These are phyloP conservation scores for Bombyx huttoni DNA, from an alignment of 2,888 invertebrate species.

Conservation along the genomic window DNA sequence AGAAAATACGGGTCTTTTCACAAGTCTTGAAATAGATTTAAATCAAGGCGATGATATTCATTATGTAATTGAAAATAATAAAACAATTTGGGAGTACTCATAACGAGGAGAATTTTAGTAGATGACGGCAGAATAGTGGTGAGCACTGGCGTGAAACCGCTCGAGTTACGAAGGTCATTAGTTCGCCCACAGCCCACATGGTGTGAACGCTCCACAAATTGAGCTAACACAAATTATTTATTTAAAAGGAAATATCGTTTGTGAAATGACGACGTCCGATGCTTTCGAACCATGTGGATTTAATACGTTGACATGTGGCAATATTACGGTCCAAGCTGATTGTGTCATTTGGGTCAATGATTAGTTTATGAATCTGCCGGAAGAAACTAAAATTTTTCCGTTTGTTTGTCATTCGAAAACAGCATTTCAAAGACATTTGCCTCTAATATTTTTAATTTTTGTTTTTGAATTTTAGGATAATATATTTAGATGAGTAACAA, in stretches of 20 bases:
- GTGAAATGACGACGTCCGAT: slow-evolving; percentile 24
- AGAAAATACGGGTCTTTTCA: too few species aligned
- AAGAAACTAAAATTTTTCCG: too few species aligned
- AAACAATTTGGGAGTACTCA: not conserved
- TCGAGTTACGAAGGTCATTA: slow-evolving; percentile 59
- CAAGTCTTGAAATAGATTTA: too few species aligned
- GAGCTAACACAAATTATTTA: slow-evolving; percentile 66
- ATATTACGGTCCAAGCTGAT: slow-evolving; percentile 1
- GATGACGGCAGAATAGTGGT: slow-evolving; percentile 6
- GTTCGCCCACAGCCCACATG: slow-evolving; percentile 53
- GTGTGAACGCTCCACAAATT: slow-evolving; percentile 42
- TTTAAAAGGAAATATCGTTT: slow-evolving; percentile 63
- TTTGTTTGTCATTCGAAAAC: too few species aligned
- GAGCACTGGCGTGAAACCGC: slow-evolving; percentile 61
- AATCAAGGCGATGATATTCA: too few species aligned
- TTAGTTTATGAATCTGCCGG: too few species aligned
- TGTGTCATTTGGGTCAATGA: too few species aligned
- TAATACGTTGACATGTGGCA: slow-evolving; percentile 39
- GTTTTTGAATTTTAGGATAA: too few species aligned
- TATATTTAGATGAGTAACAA: too few species aligned
- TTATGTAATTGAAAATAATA: too few species aligned
- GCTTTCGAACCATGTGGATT: slow-evolving; percentile 40
- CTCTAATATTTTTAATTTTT: too few species aligned
- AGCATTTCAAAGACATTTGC: too few species aligned
- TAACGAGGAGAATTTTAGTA: not conserved